These are phyloP conservation scores for Lutraria rhynchaena DNA, from an alignment of 1,140 invertebrate species.

Conservation along the genomic window DNA sequence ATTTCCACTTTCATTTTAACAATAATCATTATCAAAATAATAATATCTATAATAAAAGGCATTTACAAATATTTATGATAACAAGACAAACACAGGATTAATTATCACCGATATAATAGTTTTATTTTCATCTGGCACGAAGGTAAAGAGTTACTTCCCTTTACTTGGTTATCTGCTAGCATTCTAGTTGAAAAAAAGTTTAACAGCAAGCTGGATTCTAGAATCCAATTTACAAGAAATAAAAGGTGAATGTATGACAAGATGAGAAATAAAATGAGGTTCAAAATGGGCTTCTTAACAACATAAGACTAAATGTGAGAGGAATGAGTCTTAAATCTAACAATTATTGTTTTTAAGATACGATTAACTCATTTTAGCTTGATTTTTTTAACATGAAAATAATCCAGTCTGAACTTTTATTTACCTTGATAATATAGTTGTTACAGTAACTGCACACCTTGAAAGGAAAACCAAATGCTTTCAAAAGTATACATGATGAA, in stretches of 20 bases:
- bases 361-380: too few relatives aligned
- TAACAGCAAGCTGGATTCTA: constrained; percentile 1
- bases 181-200: background rate
- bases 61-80: too few relatives aligned
- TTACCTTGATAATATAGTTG: too few relatives aligned
- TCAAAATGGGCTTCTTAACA: background rate
- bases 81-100: constrained; percentile 1
- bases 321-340: background rate
- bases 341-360: too few relatives aligned
- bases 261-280: background rate
- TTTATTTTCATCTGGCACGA: constrained; percentile 38
- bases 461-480: too few relatives aligned
- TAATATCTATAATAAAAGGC: too few relatives aligned
- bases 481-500: too few relatives aligned
- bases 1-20: too few relatives aligned
- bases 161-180: constrained; percentile 19
- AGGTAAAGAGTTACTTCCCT: constrained; percentile 19
- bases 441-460: too few relatives aligned
- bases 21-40: too few relatives aligned
- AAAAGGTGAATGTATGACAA: background rate
- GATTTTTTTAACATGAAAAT: too few relatives aligned
- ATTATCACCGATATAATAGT: constrained; percentile 26
- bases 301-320: background rate
- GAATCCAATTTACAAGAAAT: constrained; percentile 5
- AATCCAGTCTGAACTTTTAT: too few relatives aligned